Evolutionary conservation across 1,140 invertebrate species (phyloP), one percentile per base, ranked within the genome.

Genomic region (Melanaphis sacchari): DNA sequence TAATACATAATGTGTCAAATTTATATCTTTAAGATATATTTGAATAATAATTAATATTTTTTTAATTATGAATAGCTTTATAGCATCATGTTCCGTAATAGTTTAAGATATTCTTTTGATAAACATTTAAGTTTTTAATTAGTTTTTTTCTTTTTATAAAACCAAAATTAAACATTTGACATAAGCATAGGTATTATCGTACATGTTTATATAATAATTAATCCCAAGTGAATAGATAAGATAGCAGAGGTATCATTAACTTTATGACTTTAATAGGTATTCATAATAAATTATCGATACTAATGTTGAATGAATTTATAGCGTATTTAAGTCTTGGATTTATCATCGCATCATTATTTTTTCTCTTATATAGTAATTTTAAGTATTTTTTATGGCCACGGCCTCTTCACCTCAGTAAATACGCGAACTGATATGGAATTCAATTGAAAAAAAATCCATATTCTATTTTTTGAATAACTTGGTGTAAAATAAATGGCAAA

Each of bases 401-500:
- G 31, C 59, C 11, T 5, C 59, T 76, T 76, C 15, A 76, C 59
- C 59, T 11, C 24, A n/a, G 31, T n/a, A 76, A 31, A 88, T 46
- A 46, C 85, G 18, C 4, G 15, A 21, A 36, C 2, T 88, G 2
- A 49, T 88, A 36, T 38, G 22, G 36, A 49, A 89, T 89, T 89
- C 36, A 38, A 49, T 49, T 52, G 8, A 18, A 59, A 43, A 15
- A 89, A 89, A 90, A 90, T 40, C 52, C 5, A 59, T 59, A 59
- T 41, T 59, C 4, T 52, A 89, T 31, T 90, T 90, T 31, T 18
- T 36, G n/a, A 49, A 59, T 90, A 40, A 38, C 11, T 31, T 40
- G 21, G 38, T 38, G 24, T 95, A 95, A 96, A 40, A 41, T 46
- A 40, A 90, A 59, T 92, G 76, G 22, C 46, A 92, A 92, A 97